Base-by-base conservation (phyloP, 2,113 vertebrate species). In the Bettongia penicillata region DNA sequence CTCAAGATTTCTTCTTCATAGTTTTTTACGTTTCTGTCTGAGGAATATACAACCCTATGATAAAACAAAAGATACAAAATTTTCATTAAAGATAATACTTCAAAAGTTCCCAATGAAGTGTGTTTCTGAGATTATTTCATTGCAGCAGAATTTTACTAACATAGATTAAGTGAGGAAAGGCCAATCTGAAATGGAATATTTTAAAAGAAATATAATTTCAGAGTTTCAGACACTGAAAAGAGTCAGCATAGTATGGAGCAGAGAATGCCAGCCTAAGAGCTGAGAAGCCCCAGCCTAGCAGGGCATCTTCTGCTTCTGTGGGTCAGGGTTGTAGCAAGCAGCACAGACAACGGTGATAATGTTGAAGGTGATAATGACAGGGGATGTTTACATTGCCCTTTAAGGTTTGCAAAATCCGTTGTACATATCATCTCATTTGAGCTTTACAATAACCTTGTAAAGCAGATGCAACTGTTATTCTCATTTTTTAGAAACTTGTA, bases 31-130 rank as follows among this genome's bases (percentile, higher is more conserved):
- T 95, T 98, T 98, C 94, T 98, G 94, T 98, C 98, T 96, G 98
- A 99, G 53, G 98, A 98, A 97, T 99, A 99, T 3, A 98, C 55
- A 97, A 95, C 57, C 98, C 99, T 99, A 93, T 31, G 98, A 98
- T 93, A 96, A 97, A 93, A 98, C 90, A 97, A 2, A 97, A 96
- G 95, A 94, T 96, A 94, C 26, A 22, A 93, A 51, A 94, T 94
- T 94, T 93, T 90, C 97, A 95, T 55, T 93, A 19, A 96, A 90
- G 90, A 95, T 90, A 93, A 95, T 8, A 8, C 12, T 77, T 37
- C 52, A 47, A 43, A 90, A 77, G 50, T 93, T 96, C 31, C n/a
- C 68, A 96, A 51, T 47, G 25, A 49, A 8, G 37, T 52, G 3
- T 26, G 94, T 95, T 96, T 84, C 61, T 57, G 48, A n/a, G 49